phyloP scores from a whole-genome alignment of 2,113 vertebrate species.

The Odontesthes bonariensis region DNA sequence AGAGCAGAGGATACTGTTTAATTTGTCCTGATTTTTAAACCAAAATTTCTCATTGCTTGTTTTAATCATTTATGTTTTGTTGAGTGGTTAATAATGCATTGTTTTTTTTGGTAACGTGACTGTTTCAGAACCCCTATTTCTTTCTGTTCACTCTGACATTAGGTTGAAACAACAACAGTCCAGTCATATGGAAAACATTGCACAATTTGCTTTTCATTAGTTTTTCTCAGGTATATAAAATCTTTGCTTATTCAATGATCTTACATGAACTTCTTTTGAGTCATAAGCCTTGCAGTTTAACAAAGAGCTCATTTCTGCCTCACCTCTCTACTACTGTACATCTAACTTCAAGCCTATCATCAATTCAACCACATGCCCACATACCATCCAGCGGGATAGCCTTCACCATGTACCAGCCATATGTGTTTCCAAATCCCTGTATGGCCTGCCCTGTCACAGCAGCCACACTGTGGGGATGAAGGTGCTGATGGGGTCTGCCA shows the following conservation, averaged over 20 bases:
- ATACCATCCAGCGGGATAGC: slow-evolving; percentile 19
- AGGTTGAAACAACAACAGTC: neutral
- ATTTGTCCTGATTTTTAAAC: neutral
- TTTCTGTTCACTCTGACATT: neutral
- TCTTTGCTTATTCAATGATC: no score
- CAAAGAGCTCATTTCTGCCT: slow-evolving; percentile 6
- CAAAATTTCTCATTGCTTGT: neutral
- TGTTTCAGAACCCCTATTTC: neutral
- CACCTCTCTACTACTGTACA: slow-evolving; percentile 24
- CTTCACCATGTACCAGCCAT: slow-evolving; percentile 22
- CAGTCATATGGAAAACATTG: neutral
- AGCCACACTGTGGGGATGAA: slow-evolving; percentile 34
- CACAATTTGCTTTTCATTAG: neutral
- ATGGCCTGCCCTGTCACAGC: slow-evolving; percentile 47
- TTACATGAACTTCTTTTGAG: neutral
- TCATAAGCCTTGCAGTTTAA: neutral
- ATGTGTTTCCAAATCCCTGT: slow-evolving; percentile 49
- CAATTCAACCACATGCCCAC: slow-evolving; percentile 28
- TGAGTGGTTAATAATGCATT: neutral
- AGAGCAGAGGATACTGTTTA: no score
- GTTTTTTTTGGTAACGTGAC: no score
- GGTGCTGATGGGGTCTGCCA: slow-evolving; percentile 56
- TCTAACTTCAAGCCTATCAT: slow-evolving; percentile 6
- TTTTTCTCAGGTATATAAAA: no score
- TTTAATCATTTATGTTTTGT: neutral